These are phyloP conservation scores for Strix uralensis DNA, from an alignment of 2,113 vertebrate genomes.

Conservation along the genomic window DNA sequence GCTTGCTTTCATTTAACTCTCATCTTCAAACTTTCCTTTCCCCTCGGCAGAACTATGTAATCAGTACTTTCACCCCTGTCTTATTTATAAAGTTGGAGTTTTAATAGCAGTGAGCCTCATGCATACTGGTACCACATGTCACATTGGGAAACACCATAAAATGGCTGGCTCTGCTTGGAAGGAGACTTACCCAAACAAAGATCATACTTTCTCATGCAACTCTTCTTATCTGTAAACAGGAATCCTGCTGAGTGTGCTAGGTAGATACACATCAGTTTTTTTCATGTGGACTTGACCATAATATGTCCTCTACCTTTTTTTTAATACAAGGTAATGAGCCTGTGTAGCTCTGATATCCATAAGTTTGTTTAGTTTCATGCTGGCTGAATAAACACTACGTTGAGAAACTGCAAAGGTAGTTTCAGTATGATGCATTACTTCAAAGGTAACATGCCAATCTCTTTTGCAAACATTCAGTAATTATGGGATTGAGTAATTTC, in stretches of 20 bases:
- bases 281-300: neutral
- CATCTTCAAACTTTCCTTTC: neutral
- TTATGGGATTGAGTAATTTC: slow-evolving; percentile 18
- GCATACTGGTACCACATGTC: neutral
- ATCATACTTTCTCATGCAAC: neutral
- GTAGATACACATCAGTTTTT: neutral
- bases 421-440: slow-evolving; percentile 49
- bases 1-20: neutral
- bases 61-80: neutral
- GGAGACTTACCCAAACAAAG: neutral
- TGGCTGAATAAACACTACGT: slow-evolving; percentile 2
- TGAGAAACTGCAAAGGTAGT: slow-evolving; percentile 45
- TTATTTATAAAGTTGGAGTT: neutral
- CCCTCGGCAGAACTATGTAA: neutral
- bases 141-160: neutral
- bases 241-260: slow-evolving; percentile 2
- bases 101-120: neutral
- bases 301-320: neutral
- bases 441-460: slow-evolving; percentile 30
- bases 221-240: neutral
- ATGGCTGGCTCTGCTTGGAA: neutral
- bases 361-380: slow-evolving; percentile 19
- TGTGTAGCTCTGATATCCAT: neutral
- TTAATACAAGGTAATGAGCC: neutral
- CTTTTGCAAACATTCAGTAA: slow-evolving; percentile 42